A percentile compares a stretch with the other conserved stretches of the same genome.
phyloP scores from a whole-genome alignment of 1,140 invertebrate genomes.

The Zophobas atratus region DNA sequence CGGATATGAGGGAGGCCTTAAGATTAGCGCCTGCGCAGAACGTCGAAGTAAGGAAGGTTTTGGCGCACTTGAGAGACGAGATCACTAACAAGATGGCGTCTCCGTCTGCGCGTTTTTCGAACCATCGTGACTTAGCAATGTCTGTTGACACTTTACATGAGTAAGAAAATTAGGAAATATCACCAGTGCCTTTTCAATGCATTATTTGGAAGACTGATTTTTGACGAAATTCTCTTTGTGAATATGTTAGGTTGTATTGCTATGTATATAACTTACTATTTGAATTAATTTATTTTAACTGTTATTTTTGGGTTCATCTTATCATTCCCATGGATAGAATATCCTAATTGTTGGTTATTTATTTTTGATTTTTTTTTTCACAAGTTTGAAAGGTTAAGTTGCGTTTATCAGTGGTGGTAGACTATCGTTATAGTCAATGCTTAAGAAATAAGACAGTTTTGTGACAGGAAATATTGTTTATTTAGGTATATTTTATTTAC shows the following conservation, averaged over 20 bases:
- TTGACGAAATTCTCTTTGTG: conserved; percentile 50
- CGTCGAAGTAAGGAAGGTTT: conserved; percentile 77
- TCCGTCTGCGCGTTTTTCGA: conserved; percentile 62
- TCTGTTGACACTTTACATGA: conserved; percentile 68
- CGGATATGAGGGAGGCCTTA: conserved; percentile 80
- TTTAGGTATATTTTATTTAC: neutral
- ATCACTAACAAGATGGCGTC: conserved; percentile 68
- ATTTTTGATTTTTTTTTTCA: conserved; percentile 47
- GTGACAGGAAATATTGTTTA: neutral
- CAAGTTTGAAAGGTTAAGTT: conserved; percentile 31
- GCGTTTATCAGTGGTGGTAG: conserved; percentile 39
- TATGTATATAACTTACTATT: conserved; percentile 50
- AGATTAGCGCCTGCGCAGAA: conserved; percentile 77
- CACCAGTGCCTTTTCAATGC: conserved; percentile 52
- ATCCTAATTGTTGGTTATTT: conserved; percentile 51
- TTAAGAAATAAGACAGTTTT: conserved; percentile 7
- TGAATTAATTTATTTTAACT: conserved; percentile 51
- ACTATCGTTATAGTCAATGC: conserved; percentile 38
- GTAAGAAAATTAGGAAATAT: conserved; percentile 58
- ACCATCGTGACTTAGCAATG: conserved; percentile 63
- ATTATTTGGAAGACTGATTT: conserved; percentile 54
- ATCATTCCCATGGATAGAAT: conserved; percentile 56
- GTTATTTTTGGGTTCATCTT: conserved; percentile 54
- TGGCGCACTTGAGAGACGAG: conserved; percentile 78
- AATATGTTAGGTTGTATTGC: conserved; percentile 43